Conservation (phyloP, 2,888 invertebrate genomes). For the Polia nebulosa region DNA sequence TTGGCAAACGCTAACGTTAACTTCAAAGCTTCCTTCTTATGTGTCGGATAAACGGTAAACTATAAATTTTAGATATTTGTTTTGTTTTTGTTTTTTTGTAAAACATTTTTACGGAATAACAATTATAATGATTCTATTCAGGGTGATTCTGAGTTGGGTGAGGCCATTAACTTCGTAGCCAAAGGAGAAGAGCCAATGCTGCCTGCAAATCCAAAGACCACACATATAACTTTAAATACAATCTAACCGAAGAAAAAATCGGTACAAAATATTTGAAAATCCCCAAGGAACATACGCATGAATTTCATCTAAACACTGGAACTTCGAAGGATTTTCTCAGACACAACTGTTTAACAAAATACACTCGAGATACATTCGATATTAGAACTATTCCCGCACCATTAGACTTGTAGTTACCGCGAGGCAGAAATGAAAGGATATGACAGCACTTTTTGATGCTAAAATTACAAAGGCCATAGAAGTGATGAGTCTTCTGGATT, state of each 20-base stretch:
- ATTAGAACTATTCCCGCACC: conserved; percentile 64
- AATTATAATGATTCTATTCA: too few relatives aligned
- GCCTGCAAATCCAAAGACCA: conserved; percentile 24
- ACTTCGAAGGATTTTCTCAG: conserved; percentile 40
- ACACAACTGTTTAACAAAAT: conserved; percentile 64
- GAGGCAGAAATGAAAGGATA: conserved; percentile 44
- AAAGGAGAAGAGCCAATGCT: background rate
- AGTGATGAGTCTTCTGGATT: too few relatives aligned
- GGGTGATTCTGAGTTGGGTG: too few relatives aligned
- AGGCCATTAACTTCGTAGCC: background rate
- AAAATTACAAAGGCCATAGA: too few relatives aligned
- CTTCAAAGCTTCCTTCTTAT: background rate
- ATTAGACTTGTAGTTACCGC: conserved; percentile 54
- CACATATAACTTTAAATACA: conserved; percentile 21
- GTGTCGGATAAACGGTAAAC: background rate
- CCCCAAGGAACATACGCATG: conserved; percentile 30
- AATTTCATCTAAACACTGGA: conserved; percentile 59
- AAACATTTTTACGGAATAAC: background rate
- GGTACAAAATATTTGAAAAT: conserved; percentile 34
- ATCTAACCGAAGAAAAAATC: conserved; percentile 31
- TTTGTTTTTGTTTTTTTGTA: too few relatives aligned
- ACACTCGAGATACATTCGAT: conserved; percentile 60
- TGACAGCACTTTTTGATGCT: conserved; percentile 23
- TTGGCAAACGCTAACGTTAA: too few relatives aligned
- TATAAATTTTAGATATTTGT: background rate